Conservation (phyloP, 2,113 vertebrate genomes). For the Hemiscyllium ocellatum region DNA sequence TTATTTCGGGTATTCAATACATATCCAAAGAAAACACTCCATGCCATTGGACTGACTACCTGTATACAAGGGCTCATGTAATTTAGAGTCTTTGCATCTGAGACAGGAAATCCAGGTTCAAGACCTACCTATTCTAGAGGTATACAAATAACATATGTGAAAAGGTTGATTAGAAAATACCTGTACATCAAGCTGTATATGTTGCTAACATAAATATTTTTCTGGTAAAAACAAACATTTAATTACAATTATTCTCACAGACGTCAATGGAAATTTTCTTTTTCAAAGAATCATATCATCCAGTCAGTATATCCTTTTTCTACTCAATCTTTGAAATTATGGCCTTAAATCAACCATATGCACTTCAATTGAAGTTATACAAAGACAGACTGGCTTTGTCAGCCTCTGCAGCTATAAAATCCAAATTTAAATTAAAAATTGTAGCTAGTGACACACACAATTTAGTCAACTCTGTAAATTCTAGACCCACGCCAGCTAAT, state of each 20-base stretch:
- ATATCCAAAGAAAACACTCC: neutral
- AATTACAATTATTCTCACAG: neutral
- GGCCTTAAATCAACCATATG: neutral
- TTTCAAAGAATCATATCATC: neutral
- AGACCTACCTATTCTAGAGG: too few relatives aligned
- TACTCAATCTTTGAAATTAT: neutral
- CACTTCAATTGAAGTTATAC: neutral
- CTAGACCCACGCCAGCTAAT: neutral
- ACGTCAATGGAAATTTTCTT: neutral
- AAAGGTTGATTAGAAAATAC: too few relatives aligned
- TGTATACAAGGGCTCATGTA: neutral
- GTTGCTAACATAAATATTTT: neutral
- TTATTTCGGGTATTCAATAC: neutral
- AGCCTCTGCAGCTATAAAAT: neutral
- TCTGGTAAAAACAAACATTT: neutral
- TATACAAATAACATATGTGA: too few relatives aligned
- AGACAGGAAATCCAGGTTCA: too few relatives aligned
- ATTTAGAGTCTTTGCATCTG: too few relatives aligned
- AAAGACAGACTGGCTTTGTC: neutral
- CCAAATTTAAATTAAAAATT: neutral
- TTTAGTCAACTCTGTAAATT: neutral
- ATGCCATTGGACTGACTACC: neutral
- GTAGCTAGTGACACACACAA: neutral
- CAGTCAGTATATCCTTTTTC: neutral
- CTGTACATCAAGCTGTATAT: neutral